phyloP scores from a whole-genome alignment of 2,113 vertebrate species.

The Chaetops frenatus region DNA sequence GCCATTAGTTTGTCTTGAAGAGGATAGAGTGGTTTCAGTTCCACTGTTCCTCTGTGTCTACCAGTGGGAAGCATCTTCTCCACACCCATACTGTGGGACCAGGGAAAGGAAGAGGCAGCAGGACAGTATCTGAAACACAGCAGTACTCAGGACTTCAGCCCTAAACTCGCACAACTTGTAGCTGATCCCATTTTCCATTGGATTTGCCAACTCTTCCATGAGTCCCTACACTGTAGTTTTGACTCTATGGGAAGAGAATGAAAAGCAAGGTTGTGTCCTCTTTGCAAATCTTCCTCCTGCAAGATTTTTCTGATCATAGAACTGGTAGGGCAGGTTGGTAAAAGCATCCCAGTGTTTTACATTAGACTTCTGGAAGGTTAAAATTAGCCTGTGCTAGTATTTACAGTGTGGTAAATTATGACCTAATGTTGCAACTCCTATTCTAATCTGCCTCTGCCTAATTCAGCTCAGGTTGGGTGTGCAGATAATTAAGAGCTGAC shows the following conservation, averaged over 20 bases:
- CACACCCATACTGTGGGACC: background rate
- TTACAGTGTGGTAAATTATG: background rate
- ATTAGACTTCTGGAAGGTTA: background rate
- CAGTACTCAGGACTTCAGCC: background rate
- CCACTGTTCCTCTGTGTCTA: fast-evolving
- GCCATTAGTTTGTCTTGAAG: background rate
- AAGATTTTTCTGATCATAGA: background rate
- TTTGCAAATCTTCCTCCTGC: background rate
- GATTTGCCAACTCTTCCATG: background rate
- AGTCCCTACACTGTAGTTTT: background rate
- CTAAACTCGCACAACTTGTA: background rate
- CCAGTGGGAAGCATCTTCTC: background rate
- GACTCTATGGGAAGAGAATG: background rate
- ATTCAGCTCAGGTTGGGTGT: background rate
- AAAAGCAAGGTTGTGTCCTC: background rate
- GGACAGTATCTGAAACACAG: background rate
- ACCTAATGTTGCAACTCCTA: background rate
- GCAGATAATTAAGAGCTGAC: background rate
- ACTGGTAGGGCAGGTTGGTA: background rate
- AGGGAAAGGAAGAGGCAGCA: background rate
- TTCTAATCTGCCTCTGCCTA: background rate
- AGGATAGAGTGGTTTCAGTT: background rate
- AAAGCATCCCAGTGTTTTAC: background rate
- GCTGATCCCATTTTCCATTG: background rate
- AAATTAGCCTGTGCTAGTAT: background rate